Percentiles rank a stretch among this genome's conserved stretches.
phyloP scores from a whole-genome alignment of 2,797 vertebrate genomes.

The Perodicticus potto region DNA sequence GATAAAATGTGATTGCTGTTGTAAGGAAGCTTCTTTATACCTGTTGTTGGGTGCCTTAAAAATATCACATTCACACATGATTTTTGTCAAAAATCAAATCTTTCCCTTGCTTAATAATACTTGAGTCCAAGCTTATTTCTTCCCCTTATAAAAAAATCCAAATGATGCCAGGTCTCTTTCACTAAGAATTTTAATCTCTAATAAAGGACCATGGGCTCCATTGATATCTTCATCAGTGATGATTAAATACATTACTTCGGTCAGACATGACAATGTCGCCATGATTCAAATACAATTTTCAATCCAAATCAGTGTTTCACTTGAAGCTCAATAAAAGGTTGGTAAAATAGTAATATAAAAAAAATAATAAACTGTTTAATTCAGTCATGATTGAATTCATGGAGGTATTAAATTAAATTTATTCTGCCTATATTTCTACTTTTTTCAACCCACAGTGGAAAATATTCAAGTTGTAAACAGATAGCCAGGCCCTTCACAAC shows the following conservation, averaged over 20 bases:
- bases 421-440: neutral
- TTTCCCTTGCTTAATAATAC: conserved; percentile 33
- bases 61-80: neutral
- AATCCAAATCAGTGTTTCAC: conserved; percentile 14
- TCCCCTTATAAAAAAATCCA: neutral
- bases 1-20: conserved; percentile 52
- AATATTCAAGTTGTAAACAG: neutral
- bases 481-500: neutral
- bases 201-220: neutral
- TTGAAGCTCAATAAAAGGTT: neutral
- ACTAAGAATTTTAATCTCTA: neutral
- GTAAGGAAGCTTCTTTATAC: conserved; percentile 26
- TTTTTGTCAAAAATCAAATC: neutral
- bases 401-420: neutral
- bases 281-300: conserved; percentile 21
- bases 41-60: conserved; percentile 48
- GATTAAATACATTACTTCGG: neutral
- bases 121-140: neutral
- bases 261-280: neutral
- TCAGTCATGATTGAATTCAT: neutral
- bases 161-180: neutral
- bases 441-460: neutral
- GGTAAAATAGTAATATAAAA: neutral
- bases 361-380: neutral
- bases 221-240: neutral